Conservation (phyloP, 2,888 invertebrate species). For the Acronicta psi region DNA sequence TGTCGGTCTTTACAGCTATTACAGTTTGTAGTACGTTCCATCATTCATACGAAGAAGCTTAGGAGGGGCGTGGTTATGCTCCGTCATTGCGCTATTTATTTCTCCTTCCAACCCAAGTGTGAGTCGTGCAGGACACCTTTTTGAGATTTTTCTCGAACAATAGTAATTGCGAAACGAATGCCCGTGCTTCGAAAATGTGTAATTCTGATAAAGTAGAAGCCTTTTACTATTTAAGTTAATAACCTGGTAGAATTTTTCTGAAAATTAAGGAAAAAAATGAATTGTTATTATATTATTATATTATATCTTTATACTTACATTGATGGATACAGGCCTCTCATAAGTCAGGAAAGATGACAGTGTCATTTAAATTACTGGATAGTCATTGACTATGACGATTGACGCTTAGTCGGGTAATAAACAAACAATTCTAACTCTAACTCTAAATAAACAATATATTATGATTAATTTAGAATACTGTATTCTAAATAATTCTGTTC, state of each 20-base stretch:
- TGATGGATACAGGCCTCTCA: too few relatives aligned
- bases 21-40: not conserved
- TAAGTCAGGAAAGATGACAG: too few relatives aligned
- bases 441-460: too few relatives aligned
- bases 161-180: constrained; percentile 31
- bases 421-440: too few relatives aligned
- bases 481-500: not conserved
- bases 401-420: not conserved
- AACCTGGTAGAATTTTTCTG: constrained; percentile 35
- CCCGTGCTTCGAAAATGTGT: constrained; percentile 45
- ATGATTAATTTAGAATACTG: too few relatives aligned
- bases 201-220: constrained; percentile 35
- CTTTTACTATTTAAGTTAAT: constrained; percentile 33
- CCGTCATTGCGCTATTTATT: not conserved
- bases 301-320: too few relatives aligned
- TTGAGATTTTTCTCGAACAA: constrained; percentile 48
- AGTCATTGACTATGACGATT: too few relatives aligned
- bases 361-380: not conserved
- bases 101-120: not conserved
- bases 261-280: constrained; percentile 15
- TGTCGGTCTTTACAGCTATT: too few relatives aligned
- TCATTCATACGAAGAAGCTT: not conserved
- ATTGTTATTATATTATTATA: too few relatives aligned
- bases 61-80: not conserved
- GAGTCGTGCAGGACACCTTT: constrained; percentile 48